Evolutionary conservation across 2,113 vertebrate genomes (phyloP).

Genomic region (Astur gentilis): DNA sequence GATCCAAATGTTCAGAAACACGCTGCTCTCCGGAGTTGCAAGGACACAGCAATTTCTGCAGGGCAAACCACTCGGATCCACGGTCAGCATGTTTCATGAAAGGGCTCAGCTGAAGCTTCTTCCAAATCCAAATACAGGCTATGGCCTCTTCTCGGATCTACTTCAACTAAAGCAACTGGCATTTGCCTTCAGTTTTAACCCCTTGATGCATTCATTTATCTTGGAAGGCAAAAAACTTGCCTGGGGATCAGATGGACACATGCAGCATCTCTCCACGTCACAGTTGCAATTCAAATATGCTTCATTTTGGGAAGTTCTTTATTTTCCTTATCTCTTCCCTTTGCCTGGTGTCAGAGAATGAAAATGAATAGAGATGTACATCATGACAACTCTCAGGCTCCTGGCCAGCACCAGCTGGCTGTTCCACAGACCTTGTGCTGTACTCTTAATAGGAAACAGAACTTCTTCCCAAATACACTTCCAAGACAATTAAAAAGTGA

Average conservation of each 20-base stretch:
- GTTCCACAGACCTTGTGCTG: background rate
- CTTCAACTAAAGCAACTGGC: background rate
- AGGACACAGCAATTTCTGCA: background rate
- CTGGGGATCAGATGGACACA: background rate
- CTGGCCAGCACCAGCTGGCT: background rate
- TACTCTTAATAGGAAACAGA: background rate
- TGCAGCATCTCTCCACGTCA: background rate
- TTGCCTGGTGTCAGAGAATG: background rate
- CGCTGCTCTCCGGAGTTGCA: background rate
- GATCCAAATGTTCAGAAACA: background rate
- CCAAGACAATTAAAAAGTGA: background rate
- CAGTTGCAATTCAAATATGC: background rate
- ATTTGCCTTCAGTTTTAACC: background rate
- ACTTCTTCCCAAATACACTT: background rate
- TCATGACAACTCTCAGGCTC: background rate
- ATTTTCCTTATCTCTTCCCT: background rate
- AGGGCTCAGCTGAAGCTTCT: background rate
- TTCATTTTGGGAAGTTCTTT: background rate
- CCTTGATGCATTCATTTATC: background rate
- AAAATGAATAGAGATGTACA: background rate
- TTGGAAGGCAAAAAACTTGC: background rate
- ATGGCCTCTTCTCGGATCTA: background rate
- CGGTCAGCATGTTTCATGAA: background rate
- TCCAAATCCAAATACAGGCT: background rate
- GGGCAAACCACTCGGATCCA: background rate